Evolutionary conservation across 2,113 vertebrate species (phyloP), one percentile per base, ranked within the genome.

Genomic region (Campylorhamphus procurvoides): DNA sequence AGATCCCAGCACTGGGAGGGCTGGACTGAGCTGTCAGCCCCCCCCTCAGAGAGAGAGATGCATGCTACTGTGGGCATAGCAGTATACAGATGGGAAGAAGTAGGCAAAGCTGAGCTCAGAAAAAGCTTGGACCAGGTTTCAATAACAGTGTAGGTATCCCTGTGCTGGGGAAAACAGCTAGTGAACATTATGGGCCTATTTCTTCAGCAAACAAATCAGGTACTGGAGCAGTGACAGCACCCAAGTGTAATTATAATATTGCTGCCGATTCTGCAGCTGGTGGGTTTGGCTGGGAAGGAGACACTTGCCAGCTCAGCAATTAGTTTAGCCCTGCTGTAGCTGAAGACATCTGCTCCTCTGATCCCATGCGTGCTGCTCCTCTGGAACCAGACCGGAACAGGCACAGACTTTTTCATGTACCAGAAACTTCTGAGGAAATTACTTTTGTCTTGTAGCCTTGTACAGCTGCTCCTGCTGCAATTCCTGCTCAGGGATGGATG

Each of bases 1-100:
- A 62, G 98, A 97, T 98, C 98, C 98, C 98, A 97, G 86, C 98
- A 97, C 96, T 91, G 93, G 92, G 39, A 76, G 96, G 97, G 95
- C 98, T 55, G 95, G 47, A 55, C 80, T 3, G 82, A 81, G 88
- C 28, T 85, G 66, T 52, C 81, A 58, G 37, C 9, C 37, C 37
- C 37, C 37, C 37, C 37, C 37, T 37, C 37, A 37, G 37, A 37
- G 37, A 37, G 37, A 37, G 37, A n/a, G 10, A 6, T 52, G 47
- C 16, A 3, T 4, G 6, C 22, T n/a, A 17, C 33, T 10, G 29
- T 56, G 47, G 18, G 19, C 22, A 7, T 18, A 52, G 56, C 2
- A 35, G 23, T 2, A 11, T 6, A 35, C 8, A n/a, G 24, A 37
- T 6, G 31, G n/a, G 29, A 66, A 46, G 47, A 49, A 82, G 17